These are phyloP conservation scores for Channa striata DNA, from an alignment of 2,797 vertebrate genomes.

Conservation along the genomic window DNA sequence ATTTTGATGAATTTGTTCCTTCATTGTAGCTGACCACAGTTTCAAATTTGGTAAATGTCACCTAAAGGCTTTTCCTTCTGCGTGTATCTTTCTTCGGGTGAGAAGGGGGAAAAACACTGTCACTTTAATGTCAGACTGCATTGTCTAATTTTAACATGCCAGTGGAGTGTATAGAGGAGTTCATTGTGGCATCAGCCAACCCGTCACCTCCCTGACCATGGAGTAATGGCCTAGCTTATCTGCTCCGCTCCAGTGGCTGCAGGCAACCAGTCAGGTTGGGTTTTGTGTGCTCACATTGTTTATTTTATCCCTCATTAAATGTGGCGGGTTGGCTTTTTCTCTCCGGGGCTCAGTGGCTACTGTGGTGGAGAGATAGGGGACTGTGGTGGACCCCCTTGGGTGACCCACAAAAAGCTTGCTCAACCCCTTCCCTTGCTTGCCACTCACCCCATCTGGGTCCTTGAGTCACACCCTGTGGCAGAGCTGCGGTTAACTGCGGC, in stretches of 20 bases:
- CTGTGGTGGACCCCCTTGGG: conserved; percentile 79
- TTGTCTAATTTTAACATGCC: conserved; percentile 10
- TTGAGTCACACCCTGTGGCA: conserved; percentile 77
- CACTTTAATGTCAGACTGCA: neutral
- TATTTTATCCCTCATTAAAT: conserved; percentile 82
- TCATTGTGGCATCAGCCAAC: conserved; percentile 51
- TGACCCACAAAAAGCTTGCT: conserved; percentile 70
- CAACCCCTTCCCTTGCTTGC: conserved; percentile 57
- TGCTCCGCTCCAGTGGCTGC: conserved; percentile 59
- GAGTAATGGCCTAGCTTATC: conserved; percentile 67
- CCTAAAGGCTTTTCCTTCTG: neutral
- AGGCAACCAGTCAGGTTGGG: conserved; percentile 76
- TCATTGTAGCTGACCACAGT: conserved; percentile 2
- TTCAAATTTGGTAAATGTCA: neutral
- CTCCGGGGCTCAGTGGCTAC: conserved; percentile 77
- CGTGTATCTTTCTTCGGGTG: neutral
- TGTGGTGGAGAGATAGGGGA: conserved; percentile 79
- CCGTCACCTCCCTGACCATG: conserved; percentile 60
- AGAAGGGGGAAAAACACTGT: neutral
- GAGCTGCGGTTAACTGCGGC: conserved; percentile 76
- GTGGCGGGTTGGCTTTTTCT: conserved; percentile 78
- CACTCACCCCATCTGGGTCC: conserved; percentile 72
- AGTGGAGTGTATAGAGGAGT: conserved; percentile 41
- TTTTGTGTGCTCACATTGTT: conserved; percentile 79
- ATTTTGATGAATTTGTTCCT: neutral